Percentiles rank a stretch among this genome's conserved stretches.
phyloP scores from a whole-genome alignment of 2,113 vertebrate species.

The Rhegmatorhina hoffmannsi region DNA sequence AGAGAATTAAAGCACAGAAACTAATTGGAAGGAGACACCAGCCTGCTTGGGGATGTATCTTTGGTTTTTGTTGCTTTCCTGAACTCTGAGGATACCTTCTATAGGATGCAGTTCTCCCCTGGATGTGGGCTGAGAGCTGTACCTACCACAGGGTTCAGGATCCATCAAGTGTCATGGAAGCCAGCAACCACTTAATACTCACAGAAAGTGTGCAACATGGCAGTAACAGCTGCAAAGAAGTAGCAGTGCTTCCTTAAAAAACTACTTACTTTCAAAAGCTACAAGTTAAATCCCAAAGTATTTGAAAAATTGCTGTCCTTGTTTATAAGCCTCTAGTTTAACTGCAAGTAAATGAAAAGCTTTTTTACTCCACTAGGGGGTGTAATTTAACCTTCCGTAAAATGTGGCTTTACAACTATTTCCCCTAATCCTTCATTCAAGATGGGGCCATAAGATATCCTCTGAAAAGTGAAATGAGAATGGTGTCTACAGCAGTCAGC shows the following conservation, averaged over 20 bases:
- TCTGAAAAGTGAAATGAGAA: not conserved
- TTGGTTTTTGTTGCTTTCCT: fast-evolving
- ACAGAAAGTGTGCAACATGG: not conserved
- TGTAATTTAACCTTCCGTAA: constrained; percentile 1
- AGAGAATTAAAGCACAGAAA: not conserved
- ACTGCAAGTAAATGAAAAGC: not conserved
- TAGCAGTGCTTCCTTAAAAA: not conserved
- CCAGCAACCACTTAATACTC: not conserved
- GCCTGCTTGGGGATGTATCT: not conserved
- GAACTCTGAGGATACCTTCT: not conserved
- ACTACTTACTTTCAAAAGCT: not conserved
- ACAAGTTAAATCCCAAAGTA: not conserved
- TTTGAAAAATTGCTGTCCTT: not conserved
- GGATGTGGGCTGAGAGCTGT: not conserved
- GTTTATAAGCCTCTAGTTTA: not conserved
- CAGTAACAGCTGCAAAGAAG: not conserved
- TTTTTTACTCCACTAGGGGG: constrained; percentile 48
- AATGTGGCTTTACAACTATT: not conserved
- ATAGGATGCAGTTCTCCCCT: not conserved
- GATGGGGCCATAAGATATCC: not conserved
- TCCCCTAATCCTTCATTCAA: not conserved
- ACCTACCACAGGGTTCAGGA: fast-evolving
- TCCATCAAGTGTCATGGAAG: not conserved
- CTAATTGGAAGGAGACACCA: not conserved
- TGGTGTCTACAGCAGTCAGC: not conserved